Evolutionary conservation across 2,113 vertebrate species (phyloP).

Genomic region (Istiophorus platypterus): DNA sequence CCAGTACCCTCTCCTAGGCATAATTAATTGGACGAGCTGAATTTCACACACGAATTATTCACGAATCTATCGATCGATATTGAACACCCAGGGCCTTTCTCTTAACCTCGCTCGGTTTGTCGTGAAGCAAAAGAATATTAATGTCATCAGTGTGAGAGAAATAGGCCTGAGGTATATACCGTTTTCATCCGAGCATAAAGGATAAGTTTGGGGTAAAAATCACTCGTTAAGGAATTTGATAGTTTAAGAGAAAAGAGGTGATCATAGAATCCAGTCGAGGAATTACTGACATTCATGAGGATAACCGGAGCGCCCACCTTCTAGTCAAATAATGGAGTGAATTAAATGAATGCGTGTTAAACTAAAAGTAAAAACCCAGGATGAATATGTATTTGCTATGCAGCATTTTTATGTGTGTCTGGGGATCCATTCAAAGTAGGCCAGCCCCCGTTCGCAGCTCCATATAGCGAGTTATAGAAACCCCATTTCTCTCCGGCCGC

Average conservation of each 20-base stretch:
- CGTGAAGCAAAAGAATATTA: slow-evolving; percentile 79
- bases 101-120: slow-evolving; percentile 80
- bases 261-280: not conserved
- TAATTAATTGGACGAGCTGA: slow-evolving; percentile 85
- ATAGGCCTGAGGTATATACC: slow-evolving; percentile 41
- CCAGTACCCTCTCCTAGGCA: slow-evolving; percentile 66
- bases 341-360: not conserved
- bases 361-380: not conserved
- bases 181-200: slow-evolving; percentile 35
- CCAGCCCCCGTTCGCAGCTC: slow-evolving; percentile 50
- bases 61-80: slow-evolving; percentile 85
- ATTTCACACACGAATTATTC: slow-evolving; percentile 88
- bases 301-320: not conserved
- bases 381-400: slow-evolving; percentile 18
- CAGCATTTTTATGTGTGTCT: slow-evolving; percentile 20
- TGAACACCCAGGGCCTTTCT: slow-evolving; percentile 81
- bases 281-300: slow-evolving; percentile 6
- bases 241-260: slow-evolving; percentile 10
- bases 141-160: slow-evolving; percentile 68
- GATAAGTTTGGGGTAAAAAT: not conserved
- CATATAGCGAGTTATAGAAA: slow-evolving; percentile 49
- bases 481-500: slow-evolving; percentile 25
- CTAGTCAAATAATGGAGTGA: too few relatives aligned
- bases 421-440: slow-evolving; percentile 61
- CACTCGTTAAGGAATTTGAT: slow-evolving; percentile 39